Percentiles rank a stretch among this genome's conserved stretches.
phyloP scores from a whole-genome alignment of 2,113 vertebrate genomes.

The Rhinolophus ferrumequinum region DNA sequence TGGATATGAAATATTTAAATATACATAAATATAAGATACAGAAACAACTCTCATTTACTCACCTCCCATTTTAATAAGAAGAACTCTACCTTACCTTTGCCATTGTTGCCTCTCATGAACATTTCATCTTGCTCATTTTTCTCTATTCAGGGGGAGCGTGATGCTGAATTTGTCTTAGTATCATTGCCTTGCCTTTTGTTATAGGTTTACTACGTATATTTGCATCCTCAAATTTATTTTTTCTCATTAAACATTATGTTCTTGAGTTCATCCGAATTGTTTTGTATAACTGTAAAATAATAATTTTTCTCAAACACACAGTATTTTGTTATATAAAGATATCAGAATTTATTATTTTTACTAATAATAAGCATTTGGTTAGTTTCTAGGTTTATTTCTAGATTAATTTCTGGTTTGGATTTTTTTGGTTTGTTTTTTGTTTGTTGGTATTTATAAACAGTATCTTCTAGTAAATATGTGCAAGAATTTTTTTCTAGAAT shows the following conservation, averaged over 20 bases:
- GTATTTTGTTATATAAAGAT: background rate
- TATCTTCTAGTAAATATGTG: background rate
- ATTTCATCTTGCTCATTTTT: background rate
- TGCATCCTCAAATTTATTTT: background rate
- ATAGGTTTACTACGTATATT: background rate
- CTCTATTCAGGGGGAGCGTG: background rate
- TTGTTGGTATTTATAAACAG: background rate
- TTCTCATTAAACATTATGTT: background rate
- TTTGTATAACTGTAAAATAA: background rate
- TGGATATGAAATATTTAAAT: background rate
- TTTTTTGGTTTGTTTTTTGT: background rate
- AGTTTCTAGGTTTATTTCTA: background rate
- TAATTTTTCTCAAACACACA: background rate
- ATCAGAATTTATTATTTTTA: background rate
- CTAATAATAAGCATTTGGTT: background rate
- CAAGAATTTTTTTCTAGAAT: background rate
- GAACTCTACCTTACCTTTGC: background rate
- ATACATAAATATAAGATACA: background rate
- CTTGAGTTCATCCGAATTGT: background rate
- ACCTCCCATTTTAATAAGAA: background rate
- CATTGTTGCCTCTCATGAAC: background rate
- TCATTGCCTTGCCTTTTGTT: background rate
- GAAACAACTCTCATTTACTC: background rate
- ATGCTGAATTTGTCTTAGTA: background rate
- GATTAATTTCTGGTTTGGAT: background rate